phyloP scores from a whole-genome alignment of 2,888 invertebrate species.

The Rhyacophila evoluta region DNA sequence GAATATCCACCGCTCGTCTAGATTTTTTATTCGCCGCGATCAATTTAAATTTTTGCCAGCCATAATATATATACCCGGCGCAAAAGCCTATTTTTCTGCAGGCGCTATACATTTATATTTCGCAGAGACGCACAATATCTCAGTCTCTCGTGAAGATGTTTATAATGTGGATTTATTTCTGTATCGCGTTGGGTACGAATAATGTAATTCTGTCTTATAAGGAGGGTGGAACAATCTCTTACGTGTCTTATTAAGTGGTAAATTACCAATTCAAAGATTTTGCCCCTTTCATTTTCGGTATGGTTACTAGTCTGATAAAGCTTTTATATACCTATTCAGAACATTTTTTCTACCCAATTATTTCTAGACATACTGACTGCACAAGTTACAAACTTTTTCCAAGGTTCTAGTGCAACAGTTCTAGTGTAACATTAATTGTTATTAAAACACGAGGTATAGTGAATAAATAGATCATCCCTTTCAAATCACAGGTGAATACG shows the following conservation, averaged over 20 bases:
- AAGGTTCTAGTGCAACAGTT: no score
- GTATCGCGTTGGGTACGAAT: not conserved
- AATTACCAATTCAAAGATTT: not conserved
- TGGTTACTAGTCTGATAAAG: no score
- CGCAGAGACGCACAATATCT: not conserved
- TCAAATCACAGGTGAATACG: no score
- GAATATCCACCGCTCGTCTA: not conserved
- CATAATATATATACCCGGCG: not conserved
- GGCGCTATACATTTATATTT: constrained; percentile 20
- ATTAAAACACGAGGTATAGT: no score
- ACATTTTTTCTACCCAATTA: no score
- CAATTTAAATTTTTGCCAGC: not conserved
- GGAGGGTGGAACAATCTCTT: not conserved
- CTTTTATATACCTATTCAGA: no score
- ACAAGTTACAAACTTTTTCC: no score
- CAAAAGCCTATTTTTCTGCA: constrained; percentile 8
- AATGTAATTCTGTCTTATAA: not conserved
- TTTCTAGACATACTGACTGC: no score
- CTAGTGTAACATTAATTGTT: no score
- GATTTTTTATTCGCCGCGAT: not conserved
- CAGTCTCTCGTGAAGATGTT: not conserved
- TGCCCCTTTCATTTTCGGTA: not conserved
- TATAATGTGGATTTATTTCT: constrained; percentile 12
- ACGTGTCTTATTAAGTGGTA: not conserved
- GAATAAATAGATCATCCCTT: no score